Evolutionary conservation across 2,888 invertebrate species (phyloP), one percentile per base, ranked within the genome.

Genomic region (Eumerus sabulonum): DNA sequence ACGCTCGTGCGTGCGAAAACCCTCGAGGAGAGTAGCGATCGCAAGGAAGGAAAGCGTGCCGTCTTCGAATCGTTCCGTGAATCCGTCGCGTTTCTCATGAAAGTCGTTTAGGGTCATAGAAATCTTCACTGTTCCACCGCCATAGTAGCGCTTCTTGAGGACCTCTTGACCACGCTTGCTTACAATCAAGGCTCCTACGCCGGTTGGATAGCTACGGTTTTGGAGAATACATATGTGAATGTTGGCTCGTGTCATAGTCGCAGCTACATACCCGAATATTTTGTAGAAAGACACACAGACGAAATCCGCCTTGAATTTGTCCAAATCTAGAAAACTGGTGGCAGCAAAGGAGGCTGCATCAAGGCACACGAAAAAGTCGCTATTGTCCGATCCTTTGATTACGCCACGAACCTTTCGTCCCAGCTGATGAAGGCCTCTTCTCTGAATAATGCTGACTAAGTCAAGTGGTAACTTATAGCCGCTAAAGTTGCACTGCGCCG

Each of bases 401-500:
- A 66, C 14, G 0, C 84, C 83, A 35, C 82, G 83, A 11, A 87
- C 62, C 45, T 82, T 82, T 1, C 73, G 83, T 1, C 88, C 88
- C 1, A 36, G 16, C 1, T 77, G 54, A 0, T 92, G 85, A 47
- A 90, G 89, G 0, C 95, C 94, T 82, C 90, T 86, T 83, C 92
- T 92, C 84, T 94, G 93, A 9, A 94, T 91, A 48, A 90, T 86
- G 18, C 91, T 84, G 50, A 96, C 92, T 92, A 95, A 93, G 1
- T 91, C 85, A 44, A 97, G 87, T 0, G 97, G 96, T 89, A 96
- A 96, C 88, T 98, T 98, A 60, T 91, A 92, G 0, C 99, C 99
- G 85, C 95, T 96, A 86, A 98, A 99, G 88, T 99, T 99, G 85
- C 96, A 97, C 87, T 98, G 96, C 0, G 97, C 98, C 0, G 98